Evolutionary conservation across 1,140 invertebrate species (phyloP).

Genomic region (Eriocheir sinensis): DNA sequence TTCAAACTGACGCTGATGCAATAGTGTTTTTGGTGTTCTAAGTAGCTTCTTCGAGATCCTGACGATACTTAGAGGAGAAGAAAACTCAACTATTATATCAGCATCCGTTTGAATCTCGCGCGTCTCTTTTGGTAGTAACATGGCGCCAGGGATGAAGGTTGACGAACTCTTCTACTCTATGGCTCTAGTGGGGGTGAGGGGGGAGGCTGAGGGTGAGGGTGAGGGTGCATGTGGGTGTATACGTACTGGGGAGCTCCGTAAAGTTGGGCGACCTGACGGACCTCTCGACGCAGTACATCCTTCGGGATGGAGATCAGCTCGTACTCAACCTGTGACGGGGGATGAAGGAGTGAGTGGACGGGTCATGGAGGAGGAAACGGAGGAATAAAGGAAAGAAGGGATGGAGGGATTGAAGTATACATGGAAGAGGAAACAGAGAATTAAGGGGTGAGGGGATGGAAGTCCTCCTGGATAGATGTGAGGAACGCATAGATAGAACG

Average conservation of each 20-base stretch:
- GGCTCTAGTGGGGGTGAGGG: no score
- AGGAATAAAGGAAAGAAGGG: background rate
- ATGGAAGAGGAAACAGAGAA: background rate
- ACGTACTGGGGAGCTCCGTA: conserved; percentile 31
- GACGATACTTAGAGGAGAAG: no score
- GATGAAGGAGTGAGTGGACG: background rate
- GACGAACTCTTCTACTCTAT: no score
- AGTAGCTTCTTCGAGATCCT: no score
- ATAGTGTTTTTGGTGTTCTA: no score
- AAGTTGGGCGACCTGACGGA: conserved; percentile 37
- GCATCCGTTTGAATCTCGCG: no score
- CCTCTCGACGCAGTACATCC: conserved; percentile 46
- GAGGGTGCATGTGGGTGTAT: background rate
- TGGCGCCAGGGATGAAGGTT: no score
- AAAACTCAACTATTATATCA: no score
- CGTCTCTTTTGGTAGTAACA: no score
- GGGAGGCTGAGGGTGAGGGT: no score
- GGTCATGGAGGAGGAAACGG: background rate
- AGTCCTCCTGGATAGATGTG: background rate
- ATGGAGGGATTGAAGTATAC: background rate
- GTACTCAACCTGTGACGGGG: conserved; percentile 49
- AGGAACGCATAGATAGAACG: no score
- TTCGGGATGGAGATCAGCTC: conserved; percentile 60
- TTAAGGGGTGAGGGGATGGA: background rate
- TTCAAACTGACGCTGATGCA: no score